Evolutionary conservation across 2,888 invertebrate species (phyloP), one percentile per base, ranked within the genome.

Genomic region (Agrochola macilenta): DNA sequence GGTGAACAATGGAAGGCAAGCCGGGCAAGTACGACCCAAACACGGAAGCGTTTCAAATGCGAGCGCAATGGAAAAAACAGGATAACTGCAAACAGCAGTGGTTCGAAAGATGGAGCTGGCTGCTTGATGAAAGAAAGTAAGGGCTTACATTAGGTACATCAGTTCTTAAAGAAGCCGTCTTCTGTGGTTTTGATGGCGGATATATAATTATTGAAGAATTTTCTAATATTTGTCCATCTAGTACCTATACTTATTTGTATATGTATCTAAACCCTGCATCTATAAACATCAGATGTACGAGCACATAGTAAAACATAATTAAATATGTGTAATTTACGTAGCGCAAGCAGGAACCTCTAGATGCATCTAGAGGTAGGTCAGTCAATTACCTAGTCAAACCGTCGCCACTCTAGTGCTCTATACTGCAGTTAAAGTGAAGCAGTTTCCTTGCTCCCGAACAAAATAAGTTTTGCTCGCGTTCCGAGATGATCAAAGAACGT

Each of bases 11-110:
- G 94, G 91, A 93, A 26, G 69, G 65, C 0, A 83, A 84, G 23
- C 69, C 74, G 11, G 64, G 79, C 4, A 95, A 94, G 85, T 95
- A 89, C 78, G 96, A 96, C 76, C 93, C 95, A 2, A 96, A 95
- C 87, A 95, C 93, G 14, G 96, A 96, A 84, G 95, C 94, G 4
- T 96, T 96, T 78, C 96, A 96, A 84, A 94, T 95, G 94, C 91
- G 96, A 43, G 95, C 96, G 8, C 96, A 96, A 81, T 95, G 95
- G 95, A 93, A 93, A 84, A 96, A 96, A 84, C 91, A 89, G n/a
- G 96, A 96, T 9, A 94, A 92, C 71, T 96, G 96, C 86, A 91
- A 92, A 46, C 93, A 95, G 77, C 92, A 91, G 85, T 96, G 96
- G 96, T 88, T 89, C 64, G 94, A 95, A n/a, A 90, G 92, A 9